Evolutionary conservation across 2,113 vertebrate species (phyloP).

Genomic region (Tachysurus fulvidraco): DNA sequence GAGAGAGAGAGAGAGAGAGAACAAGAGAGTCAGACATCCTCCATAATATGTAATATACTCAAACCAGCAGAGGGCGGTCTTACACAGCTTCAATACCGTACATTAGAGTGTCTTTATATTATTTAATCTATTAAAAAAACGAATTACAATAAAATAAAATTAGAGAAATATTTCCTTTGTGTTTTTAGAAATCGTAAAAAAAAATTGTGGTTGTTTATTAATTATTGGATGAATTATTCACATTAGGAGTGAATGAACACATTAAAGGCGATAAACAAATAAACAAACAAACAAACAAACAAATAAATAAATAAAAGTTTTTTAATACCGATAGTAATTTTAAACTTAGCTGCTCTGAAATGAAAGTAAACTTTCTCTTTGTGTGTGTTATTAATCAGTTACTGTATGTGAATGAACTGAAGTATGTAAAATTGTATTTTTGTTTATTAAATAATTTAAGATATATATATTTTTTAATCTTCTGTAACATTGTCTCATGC

Average conservation of each 20-base stretch:
- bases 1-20: slow-evolving; percentile 11
- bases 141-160: neutral
- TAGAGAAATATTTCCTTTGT: neutral
- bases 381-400: neutral
- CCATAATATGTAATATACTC: neutral
- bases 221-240: no score
- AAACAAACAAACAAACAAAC: neutral
- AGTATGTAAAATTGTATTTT: neutral
- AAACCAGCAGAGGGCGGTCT: slow-evolving; percentile 69
- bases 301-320: neutral
- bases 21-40: neutral
- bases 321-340: no score
- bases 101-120: neutral
- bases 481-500: neutral
- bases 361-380: no score
- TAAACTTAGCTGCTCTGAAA: no score
- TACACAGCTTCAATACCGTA: slow-evolving; percentile 23
- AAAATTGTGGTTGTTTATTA: no score
- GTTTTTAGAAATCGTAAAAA: neutral
- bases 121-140: no score
- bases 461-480: neutral
- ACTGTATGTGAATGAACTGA: no score
- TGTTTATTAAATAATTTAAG: neutral
- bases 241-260: neutral
- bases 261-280: neutral